Percentiles rank a stretch among this genome's conserved stretches.
phyloP scores from a whole-genome alignment of 2,113 vertebrate species.

The Oenanthe melanoleuca region DNA sequence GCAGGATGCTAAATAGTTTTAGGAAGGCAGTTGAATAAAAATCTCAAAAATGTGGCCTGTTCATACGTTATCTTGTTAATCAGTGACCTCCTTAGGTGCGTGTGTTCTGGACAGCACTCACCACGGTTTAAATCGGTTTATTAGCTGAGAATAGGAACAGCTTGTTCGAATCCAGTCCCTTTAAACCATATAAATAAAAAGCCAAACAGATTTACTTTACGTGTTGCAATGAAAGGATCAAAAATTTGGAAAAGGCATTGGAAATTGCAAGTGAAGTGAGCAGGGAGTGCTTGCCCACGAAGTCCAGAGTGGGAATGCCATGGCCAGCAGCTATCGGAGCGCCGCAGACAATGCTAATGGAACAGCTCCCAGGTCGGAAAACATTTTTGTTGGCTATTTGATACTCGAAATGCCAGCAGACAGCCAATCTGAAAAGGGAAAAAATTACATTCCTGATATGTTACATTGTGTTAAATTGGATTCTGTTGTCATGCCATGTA shows the following conservation, averaged over 20 bases:
- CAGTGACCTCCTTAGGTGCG: neutral
- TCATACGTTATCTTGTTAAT: slow-evolving; percentile 59
- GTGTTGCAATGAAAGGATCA: neutral
- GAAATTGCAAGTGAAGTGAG: neutral
- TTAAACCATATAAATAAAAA: neutral
- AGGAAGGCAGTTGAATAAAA: slow-evolving; percentile 63
- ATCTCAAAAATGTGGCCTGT: slow-evolving; percentile 50
- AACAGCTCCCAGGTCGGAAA: slow-evolving; percentile 30
- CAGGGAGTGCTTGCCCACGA: neutral
- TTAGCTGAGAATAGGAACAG: neutral
- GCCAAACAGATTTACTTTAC: neutral
- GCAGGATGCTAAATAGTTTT: slow-evolving; percentile 57
- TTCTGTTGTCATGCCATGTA: slow-evolving; percentile 48
- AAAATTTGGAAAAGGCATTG: neutral
- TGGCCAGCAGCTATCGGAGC: neutral
- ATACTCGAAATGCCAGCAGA: slow-evolving; percentile 47
- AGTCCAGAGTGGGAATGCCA: neutral
- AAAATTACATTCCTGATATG: slow-evolving; percentile 62
- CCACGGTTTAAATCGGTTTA: neutral
- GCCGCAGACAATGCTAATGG: slow-evolving; percentile 42
- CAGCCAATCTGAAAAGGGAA: slow-evolving; percentile 50
- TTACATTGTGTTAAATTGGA: slow-evolving; percentile 63
- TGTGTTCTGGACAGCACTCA: neutral
- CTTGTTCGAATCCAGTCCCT: neutral
- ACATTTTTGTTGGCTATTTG: slow-evolving; percentile 59